Base-by-base conservation (phyloP, 2,113 vertebrate species). In the Nicator chloris region DNA sequence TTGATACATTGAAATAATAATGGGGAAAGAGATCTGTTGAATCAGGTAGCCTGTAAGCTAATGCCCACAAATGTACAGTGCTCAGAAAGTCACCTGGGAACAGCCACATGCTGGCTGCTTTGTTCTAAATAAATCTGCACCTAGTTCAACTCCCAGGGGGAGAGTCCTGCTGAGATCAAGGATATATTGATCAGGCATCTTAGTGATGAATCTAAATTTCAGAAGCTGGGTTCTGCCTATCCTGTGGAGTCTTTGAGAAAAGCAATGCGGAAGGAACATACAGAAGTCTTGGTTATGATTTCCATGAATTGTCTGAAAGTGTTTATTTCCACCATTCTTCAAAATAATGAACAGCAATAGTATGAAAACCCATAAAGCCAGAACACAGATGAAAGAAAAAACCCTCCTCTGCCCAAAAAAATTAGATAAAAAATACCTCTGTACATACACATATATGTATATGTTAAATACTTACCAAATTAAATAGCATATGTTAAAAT, bases 161-260 rank as follows among this genome's bases (percentile, higher is more conserved):
- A 92, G n/a, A 75, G 28, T 83, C 79, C 64, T 68, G 31, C 72
- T 78, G 93, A 93, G 79, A 94, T 94, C 75, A 93, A 87, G 78
- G 66, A 49, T 79, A 60, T 95, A 91, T 88, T 80, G 73, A 82
- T 93, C 76, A 64, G 76, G 44, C 51, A 56, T 42, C 86, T 93
- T 1, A 1, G 65, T 92, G 92, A 84, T 88, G 94, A 95, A 94
- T 90, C 69, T 80, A 75, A 93, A 94, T 92, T 90, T 94, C 72
- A 93, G 60, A 94, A 78, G 49, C 49, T 78, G 61, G 10, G 14
- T 56, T 81, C 50, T 92, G 40, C 49, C 49, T 93, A 19, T 40
- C 12, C 37, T 1, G 6, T 78, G 44, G 60, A 96, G 72, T 51
- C 60, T 76, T 90, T 88, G 79, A 80, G 80, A 82, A 88, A 66